Evolutionary conservation across 2,113 vertebrate genomes (phyloP).

Genomic region (Vulpes lagopus): DNA sequence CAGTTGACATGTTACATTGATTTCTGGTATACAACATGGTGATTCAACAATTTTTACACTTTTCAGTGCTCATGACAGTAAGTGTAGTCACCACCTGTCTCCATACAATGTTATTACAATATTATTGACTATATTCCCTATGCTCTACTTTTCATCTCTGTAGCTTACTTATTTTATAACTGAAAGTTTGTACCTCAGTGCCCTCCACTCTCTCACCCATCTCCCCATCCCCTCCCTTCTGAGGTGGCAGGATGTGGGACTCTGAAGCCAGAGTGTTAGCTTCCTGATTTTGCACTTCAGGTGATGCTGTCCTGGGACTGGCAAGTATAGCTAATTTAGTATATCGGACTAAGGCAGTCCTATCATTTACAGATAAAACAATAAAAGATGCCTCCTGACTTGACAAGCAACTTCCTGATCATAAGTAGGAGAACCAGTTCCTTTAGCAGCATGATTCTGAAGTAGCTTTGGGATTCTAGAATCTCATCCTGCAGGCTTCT

Average conservation of each 20-base stretch:
- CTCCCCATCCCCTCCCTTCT: background rate
- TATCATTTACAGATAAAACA: background rate
- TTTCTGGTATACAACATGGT: background rate
- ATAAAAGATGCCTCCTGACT: background rate
- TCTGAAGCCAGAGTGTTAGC: background rate
- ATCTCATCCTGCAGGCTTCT: background rate
- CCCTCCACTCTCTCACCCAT: background rate
- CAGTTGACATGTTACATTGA: background rate
- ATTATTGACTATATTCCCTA: background rate
- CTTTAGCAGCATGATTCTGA: background rate
- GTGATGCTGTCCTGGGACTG: background rate
- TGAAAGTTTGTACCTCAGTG: background rate
- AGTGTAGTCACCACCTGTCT: background rate
- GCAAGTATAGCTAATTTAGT: background rate
- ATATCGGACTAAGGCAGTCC: fast-evolving
- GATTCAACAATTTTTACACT: background rate
- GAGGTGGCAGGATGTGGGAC: background rate
- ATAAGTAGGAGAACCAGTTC: background rate
- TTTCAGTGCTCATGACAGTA: background rate
- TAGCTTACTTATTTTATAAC: background rate
- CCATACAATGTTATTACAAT: background rate
- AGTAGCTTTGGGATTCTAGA: background rate
- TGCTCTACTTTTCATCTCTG: background rate
- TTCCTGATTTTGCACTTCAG: background rate
- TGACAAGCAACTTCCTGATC: background rate